These are phyloP conservation scores for Phengaris alcon DNA, from an alignment of 2,888 invertebrate genomes.

Conservation along the genomic window DNA sequence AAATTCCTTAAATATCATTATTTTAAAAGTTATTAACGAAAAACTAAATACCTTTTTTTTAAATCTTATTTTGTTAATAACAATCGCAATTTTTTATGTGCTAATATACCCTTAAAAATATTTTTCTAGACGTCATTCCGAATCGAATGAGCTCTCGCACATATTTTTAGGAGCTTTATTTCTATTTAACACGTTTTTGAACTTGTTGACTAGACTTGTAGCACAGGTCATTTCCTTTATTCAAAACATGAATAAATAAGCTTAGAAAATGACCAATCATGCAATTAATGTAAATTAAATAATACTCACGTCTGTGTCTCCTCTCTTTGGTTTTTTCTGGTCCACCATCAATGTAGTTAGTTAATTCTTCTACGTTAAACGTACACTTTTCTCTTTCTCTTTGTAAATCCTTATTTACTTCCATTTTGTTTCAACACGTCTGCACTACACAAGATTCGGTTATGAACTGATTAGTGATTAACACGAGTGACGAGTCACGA, in stretches of 20 bases:
- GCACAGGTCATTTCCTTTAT: neutral
- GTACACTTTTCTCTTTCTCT: constrained; percentile 85
- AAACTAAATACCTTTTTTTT: no score
- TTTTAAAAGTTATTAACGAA: no score
- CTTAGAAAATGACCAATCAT: neutral
- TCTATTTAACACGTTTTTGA: no score
- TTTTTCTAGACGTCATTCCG: no score
- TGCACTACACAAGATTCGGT: neutral
- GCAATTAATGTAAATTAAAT: neutral
- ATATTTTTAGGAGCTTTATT: no score
- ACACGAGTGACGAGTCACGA: no score
- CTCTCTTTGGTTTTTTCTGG: constrained; percentile 83
- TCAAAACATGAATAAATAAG: neutral
- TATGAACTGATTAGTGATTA: neutral
- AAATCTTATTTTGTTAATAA: no score
- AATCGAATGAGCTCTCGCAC: no score
- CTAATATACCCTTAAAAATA: no score
- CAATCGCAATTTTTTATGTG: no score
- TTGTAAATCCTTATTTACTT: constrained; percentile 83
- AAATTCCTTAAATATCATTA: no score
- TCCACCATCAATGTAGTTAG: constrained; percentile 87
- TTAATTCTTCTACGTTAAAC: constrained; percentile 86
- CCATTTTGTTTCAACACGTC: constrained; percentile 42
- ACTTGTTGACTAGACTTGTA: no score
- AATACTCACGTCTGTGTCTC: constrained; percentile 63